Evolutionary conservation across 2,888 invertebrate species (phyloP), one percentile per base, ranked within the genome.

Genomic region (Mimachlamys varia): DNA sequence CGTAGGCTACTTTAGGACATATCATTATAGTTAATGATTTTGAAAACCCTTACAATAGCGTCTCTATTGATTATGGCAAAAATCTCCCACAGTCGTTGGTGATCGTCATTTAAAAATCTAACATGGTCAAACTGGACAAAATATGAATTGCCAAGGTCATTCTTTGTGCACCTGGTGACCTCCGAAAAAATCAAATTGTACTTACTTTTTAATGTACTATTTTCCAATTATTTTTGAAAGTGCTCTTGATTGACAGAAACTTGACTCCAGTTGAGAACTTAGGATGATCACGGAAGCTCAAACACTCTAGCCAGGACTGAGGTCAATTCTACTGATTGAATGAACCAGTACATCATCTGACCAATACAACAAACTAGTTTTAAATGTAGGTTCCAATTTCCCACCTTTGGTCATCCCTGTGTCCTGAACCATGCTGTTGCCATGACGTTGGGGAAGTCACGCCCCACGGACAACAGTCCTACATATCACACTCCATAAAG

Each of bases 401-500:
- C 27, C 76, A 76, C 76, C 76, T 5, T 44, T 76, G 76, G 76
- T 62, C 62, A 62, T 22, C 62, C 62, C 2, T 62, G n/a, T 62
- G 62, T 76, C 76, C 76, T 33, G 33, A 44, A 44, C 22, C 12
- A 27, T 76, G 76, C 44, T 5, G 76, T 76, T 76, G 76, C 76
- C 27, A 76, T 76, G 76, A 76, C 76, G 33, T 33, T 33, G 33
- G 22, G 13, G 27, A 27, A 27, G 76, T 76, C 76, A 76, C 76
- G 13, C 76, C 27, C 13, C 7, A 13, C 27, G 33, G 33, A 76
- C 76, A 76, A 76, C 33, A 7, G 7, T 27, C 76, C 33, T 76
- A 76, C 76, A 76, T 76, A 76, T 76, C 76, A 76, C 76, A 76
- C 76, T 10, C 76, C 76, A 27, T 76, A 76, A 76, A 76, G 33